Evolutionary conservation across 2,888 invertebrate genomes (phyloP).

Genomic region (Caenorhabditis wallacei): DNA sequence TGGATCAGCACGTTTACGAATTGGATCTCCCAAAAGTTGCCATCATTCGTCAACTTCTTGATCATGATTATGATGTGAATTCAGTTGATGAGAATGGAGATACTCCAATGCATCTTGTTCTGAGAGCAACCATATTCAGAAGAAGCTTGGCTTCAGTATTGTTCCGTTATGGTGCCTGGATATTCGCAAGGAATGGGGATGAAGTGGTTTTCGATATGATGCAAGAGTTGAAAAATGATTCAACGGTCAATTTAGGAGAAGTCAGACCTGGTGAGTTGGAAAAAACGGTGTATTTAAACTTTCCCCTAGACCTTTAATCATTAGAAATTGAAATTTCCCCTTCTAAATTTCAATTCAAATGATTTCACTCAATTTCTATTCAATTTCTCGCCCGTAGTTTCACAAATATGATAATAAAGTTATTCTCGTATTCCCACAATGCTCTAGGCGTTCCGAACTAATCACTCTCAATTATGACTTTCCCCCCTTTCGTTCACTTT

Average conservation of each 20-base stretch:
- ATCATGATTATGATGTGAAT: slow-evolving; percentile 64
- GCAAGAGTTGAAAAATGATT: background rate
- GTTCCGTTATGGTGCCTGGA: slow-evolving; percentile 63
- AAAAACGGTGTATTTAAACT: background rate
- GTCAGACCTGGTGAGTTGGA: slow-evolving; percentile 27
- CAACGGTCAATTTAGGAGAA: background rate
- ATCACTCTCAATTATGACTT: slow-evolving; percentile 56
- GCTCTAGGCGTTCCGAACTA: slow-evolving; percentile 38
- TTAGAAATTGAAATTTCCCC: too few species aligned
- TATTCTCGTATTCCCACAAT: slow-evolving; percentile 41
- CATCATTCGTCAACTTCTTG: slow-evolving; percentile 58
- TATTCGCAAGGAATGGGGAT: slow-evolving; percentile 67
- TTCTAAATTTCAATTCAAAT: background rate
- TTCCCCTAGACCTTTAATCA: too few species aligned
- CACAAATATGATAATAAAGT: slow-evolving; percentile 35
- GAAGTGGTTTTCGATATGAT: slow-evolving; percentile 69
- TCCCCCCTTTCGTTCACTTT: background rate
- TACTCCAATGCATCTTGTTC: slow-evolving; percentile 73
- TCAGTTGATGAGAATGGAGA: slow-evolving; percentile 64
- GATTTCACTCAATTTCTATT: slow-evolving; percentile 6
- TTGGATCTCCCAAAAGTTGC: slow-evolving; percentile 50
- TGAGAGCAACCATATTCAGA: slow-evolving; percentile 52
- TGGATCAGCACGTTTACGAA: slow-evolving; percentile 1
- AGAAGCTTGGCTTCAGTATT: slow-evolving; percentile 65
- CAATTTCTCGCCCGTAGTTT: background rate